Percentiles rank a stretch among this genome's conserved stretches.
Conservation (phyloP, 2,888 invertebrate species). For the Amphiduros pacificus region DNA sequence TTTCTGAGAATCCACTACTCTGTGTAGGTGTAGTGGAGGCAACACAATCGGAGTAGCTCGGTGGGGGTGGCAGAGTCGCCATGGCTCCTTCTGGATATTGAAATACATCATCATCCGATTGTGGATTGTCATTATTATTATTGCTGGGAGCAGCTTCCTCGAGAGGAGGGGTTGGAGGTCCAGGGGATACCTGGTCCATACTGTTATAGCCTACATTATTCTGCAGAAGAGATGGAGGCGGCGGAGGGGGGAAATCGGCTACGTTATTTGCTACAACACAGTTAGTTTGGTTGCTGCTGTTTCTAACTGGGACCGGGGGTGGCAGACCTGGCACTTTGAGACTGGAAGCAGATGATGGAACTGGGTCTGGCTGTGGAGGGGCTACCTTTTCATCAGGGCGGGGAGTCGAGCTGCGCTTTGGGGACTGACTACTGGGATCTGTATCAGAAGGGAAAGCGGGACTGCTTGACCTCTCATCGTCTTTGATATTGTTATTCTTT, state of each 20-base stretch:
- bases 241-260: conserved; percentile 1
- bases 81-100: not conserved
- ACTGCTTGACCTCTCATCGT: conserved; percentile 82
- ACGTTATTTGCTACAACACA: not conserved
- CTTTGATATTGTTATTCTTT: conserved; percentile 36
- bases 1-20: not conserved
- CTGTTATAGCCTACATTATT: not conserved
- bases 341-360: not conserved
- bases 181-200: not conserved
- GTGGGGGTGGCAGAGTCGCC: not conserved
- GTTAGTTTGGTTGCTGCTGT: not conserved
- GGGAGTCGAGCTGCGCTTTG: conserved; percentile 16
- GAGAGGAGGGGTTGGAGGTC: not conserved
- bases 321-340: not conserved
- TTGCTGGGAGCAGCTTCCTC: not conserved
- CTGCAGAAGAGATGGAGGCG: not conserved
- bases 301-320: not conserved
- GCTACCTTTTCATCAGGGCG: not conserved
- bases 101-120: not conserved
- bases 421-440: conserved; percentile 63
- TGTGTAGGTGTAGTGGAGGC: not conserved
- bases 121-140: no score
- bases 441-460: conserved; percentile 93
- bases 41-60: not conserved
- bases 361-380: conserved; percentile 5